Evolutionary conservation across 2,888 invertebrate genomes (phyloP), one percentile per base, ranked within the genome.

Genomic region (Calephelis perditalis): DNA sequence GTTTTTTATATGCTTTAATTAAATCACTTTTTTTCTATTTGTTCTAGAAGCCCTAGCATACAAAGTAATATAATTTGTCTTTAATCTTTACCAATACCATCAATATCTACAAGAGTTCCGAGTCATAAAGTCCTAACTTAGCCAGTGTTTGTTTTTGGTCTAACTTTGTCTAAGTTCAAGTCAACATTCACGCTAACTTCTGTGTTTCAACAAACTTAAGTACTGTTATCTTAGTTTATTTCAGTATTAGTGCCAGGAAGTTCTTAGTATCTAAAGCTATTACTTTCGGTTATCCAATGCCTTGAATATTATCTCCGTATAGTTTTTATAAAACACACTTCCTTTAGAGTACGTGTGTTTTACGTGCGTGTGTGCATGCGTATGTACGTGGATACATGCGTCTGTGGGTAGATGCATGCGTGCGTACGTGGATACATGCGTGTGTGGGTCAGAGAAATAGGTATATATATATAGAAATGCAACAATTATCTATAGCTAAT

Each of bases 161-260:
- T 60, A 66, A 60, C 61, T 64, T 56, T 49, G 49, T 45, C 8
- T 44, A 61, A 62, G 63, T 64, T 64, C 11, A 55, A 55, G 57
- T 47, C 56, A 66, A 64, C 63, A 65, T 67, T 65, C 57, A 61
- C 64, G 59, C 64, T 64, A 52, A 52, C 49, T 52, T 52, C 49
- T 35, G 49, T 52, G 49, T 52, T 52, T 52, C 49, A 52, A 26
- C 49, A 52, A 52, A 52, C 49, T 52, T 52, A 52, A 26, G 35
- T 52, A 52, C 10, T 26, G 49, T 35, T 52, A 52, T 52, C 52
- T 52, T 52, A 52, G 52, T 52, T 52, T 52, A 52, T 52, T 52
- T 52, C 36, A 52, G 52, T 52, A 52, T 52, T 52, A 52, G 52
- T 52, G 52, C 36, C 52, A 52, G 35, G 35, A 35, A 52, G 52